These are phyloP conservation scores for Hippocampus kuda DNA, from an alignment of 2,797 vertebrate species.

Conservation along the genomic window DNA sequence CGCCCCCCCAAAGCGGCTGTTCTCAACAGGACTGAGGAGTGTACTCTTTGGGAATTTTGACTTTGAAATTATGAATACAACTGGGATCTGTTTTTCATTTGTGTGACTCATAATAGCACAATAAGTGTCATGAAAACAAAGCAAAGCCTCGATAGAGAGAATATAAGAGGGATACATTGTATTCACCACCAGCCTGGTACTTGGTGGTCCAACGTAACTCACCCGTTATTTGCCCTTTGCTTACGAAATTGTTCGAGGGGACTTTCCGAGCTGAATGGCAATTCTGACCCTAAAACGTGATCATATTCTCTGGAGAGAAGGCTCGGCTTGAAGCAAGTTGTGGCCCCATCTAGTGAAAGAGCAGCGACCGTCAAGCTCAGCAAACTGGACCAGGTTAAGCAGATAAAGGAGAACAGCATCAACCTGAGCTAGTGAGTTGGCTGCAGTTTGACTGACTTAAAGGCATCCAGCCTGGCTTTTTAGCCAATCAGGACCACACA, in stretches of 20 bases:
- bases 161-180: background rate
- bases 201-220: background rate
- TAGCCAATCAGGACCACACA: background rate
- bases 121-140: background rate
- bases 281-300: background rate
- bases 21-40: no score
- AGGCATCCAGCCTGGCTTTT: conserved; percentile 29
- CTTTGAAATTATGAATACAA: no score
- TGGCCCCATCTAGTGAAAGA: background rate
- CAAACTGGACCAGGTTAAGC: background rate
- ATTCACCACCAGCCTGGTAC: background rate
- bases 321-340: background rate
- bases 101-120: no score
- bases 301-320: background rate
- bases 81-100: no score
- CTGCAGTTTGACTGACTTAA: conserved; percentile 57
- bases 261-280: background rate
- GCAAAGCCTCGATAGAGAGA: background rate
- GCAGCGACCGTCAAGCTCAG: background rate
- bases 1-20: no score
- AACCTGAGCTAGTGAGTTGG: conserved; percentile 8
- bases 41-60: no score
- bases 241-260: background rate
- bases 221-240: background rate
- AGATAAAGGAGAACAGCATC: background rate